Evolutionary conservation across 2,888 invertebrate species (phyloP).

Genomic region (Acanthosepion esculentum): DNA sequence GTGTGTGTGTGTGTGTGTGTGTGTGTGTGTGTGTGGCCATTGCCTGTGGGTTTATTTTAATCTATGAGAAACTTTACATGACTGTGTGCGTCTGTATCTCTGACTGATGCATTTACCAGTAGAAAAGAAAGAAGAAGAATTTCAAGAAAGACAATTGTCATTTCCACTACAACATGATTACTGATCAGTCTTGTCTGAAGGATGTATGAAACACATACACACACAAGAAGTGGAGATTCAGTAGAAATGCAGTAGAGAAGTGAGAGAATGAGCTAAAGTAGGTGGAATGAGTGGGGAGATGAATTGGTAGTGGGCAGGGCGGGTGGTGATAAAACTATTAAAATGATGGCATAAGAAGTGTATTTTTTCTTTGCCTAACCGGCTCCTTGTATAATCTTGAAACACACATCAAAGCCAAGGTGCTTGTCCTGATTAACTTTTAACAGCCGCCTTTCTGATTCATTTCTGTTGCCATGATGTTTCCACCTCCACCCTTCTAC

Average conservation of each 20-base stretch:
- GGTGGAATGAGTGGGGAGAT: no score
- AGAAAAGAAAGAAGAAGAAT: neutral
- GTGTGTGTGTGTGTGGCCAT: neutral
- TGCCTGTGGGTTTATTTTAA: neutral
- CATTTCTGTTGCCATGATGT: neutral
- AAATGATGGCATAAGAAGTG: neutral
- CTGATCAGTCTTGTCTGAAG: neutral
- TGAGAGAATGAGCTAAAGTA: neutral
- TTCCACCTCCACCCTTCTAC: neutral
- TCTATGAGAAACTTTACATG: neutral
- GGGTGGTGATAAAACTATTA: neutral
- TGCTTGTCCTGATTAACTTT: slow-evolving; percentile 18
- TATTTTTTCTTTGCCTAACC: neutral
- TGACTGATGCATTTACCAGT: neutral
- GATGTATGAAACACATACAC: no score
- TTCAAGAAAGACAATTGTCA: neutral
- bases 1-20: neutral
- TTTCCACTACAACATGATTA: neutral
- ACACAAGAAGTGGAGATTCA: neutral
- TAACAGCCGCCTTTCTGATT: neutral
- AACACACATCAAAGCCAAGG: slow-evolving; percentile 33
- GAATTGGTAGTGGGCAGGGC: no score
- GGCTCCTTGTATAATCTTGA: neutral
- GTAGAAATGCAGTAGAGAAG: neutral
- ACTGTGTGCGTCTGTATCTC: neutral